These are phyloP conservation scores for Ceratosolen fusciceps DNA, from an alignment of 1,140 invertebrate species.

Conservation along the genomic window DNA sequence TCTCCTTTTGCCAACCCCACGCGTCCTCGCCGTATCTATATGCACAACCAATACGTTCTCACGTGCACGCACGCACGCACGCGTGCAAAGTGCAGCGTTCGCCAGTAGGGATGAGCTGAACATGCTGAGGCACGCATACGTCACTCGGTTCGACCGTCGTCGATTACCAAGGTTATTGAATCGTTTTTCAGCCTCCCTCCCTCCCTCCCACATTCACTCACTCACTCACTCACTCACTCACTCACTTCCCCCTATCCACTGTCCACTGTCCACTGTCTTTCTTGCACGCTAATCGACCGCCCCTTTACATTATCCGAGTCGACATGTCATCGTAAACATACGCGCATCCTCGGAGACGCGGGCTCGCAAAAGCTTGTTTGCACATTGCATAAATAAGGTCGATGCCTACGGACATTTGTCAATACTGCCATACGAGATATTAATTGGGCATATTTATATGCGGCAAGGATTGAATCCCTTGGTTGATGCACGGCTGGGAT, in stretches of 20 bases:
- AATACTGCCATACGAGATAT: background rate
- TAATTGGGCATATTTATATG: conserved; percentile 8
- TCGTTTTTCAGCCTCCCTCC: conserved; percentile 10
- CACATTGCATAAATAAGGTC: background rate
- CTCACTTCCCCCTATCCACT: background rate
- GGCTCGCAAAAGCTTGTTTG: background rate
- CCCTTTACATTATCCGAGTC: conserved; percentile 15
- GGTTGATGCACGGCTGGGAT: no score
- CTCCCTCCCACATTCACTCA: background rate
- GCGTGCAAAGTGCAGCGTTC: background rate
- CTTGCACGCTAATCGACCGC: conserved; percentile 1
- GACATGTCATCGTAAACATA: background rate
- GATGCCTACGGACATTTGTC: conserved; percentile 5
- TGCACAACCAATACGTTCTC: background rate
- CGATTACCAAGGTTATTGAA: conserved; percentile 39
- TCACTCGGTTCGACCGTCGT: conserved; percentile 16
- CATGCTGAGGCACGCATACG: conserved; percentile 9
- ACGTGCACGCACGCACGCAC: background rate
- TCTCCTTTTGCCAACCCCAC: no score
- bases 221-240: background rate
- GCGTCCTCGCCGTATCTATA: background rate
- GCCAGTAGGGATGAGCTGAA: background rate
- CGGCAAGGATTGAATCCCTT: background rate
- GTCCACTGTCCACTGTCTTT: background rate
- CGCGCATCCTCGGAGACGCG: no score